Evolutionary conservation across 2,797 vertebrate species (phyloP), one percentile per base, ranked within the genome.

Genomic region (Etheostoma perlongum): DNA sequence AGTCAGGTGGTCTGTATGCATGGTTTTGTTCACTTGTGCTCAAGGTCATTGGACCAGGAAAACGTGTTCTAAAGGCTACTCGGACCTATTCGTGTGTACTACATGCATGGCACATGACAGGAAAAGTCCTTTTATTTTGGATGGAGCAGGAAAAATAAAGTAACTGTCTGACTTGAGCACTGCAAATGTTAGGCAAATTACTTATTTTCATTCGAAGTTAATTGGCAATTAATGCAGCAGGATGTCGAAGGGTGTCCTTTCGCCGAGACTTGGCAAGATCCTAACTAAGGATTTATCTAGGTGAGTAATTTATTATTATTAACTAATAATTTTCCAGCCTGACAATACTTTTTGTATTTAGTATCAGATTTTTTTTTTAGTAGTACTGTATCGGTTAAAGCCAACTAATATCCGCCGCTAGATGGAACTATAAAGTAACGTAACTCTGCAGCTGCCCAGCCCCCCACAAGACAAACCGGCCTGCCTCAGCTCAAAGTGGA

Each of bases 401-500:
- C 18, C 11, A 57, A 58, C 55, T 2, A 13, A 0, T 11, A 5
- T 0, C 10, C 0, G 12, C 58, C 92, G 76, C 85, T 81, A 69
- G 91, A 60, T 88, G 93, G 88, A 21, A 89, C 80, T 69, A 8
- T 36, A 23, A 12, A 25, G n/a, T 59, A 30, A 68, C 42, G 21
- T 5, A 6, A 14, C 13, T 8, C 85, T 70, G 12, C 42, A 44
- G 14, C 42, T 15, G 89, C 93, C 92, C 94, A 91, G 89, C 91
- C 91, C 92, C 92, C 90, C 75, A 88, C 89, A 82, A 88, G 44
- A 77, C 81, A 78, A 75, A 79, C 92, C 92, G 83, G 91, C 89
- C 92, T 91, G 90, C 81, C 88, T 89, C 86, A 42, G 79, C 74
- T 85, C 81, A 76, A 57, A 83, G 76, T 79, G 75, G 89, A 88